Conservation (phyloP, 2,888 invertebrate species). For the Tupiocoris notatus region DNA sequence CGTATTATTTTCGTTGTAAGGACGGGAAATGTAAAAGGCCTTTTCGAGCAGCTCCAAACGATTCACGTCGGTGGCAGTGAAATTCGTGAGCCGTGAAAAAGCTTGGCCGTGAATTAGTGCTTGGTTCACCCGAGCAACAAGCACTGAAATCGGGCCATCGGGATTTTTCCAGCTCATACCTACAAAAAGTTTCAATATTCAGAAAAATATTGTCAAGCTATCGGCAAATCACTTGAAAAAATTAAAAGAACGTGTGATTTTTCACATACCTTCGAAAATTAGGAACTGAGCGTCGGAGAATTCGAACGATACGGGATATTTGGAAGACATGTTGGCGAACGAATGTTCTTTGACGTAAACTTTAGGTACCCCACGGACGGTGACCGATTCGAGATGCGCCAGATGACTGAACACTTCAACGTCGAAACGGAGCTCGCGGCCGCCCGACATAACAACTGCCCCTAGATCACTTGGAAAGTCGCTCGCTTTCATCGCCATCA, state of each 20-base stretch:
- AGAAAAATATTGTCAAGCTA: no score
- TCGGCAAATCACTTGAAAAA: no score
- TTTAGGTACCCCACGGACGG: conserved; percentile 52
- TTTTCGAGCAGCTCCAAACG: conserved; percentile 61
- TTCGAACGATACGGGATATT: conserved; percentile 42
- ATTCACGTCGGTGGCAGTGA: conserved; percentile 61
- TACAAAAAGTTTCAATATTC: conserved; percentile 61
- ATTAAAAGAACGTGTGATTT: no score
- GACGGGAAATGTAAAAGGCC: conserved; percentile 56
- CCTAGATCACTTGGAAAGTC: conserved; percentile 47
- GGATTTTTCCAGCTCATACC: conserved; percentile 63
- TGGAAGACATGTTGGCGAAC: conserved; percentile 60
- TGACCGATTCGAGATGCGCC: conserved; percentile 57
- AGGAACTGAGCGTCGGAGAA: conserved; percentile 60
- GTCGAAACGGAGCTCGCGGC: conserved; percentile 46
- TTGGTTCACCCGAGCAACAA: conserved; percentile 60
- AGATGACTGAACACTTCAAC: conserved; percentile 54
- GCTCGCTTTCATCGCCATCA: conserved; percentile 46
- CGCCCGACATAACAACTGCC: conserved; percentile 45
- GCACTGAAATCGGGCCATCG: conserved; percentile 64
- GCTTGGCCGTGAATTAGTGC: conserved; percentile 64
- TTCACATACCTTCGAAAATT: conserved; percentile 59
- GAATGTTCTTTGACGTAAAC: conserved; percentile 62
- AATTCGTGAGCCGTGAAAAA: conserved; percentile 65
- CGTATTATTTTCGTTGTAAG: conserved; percentile 59